Percentiles rank a stretch among this genome's conserved stretches.
These are phyloP conservation scores for Habroteleia sp. DNA, from an alignment of 2,888 invertebrate genomes.

Conservation along the genomic window DNA sequence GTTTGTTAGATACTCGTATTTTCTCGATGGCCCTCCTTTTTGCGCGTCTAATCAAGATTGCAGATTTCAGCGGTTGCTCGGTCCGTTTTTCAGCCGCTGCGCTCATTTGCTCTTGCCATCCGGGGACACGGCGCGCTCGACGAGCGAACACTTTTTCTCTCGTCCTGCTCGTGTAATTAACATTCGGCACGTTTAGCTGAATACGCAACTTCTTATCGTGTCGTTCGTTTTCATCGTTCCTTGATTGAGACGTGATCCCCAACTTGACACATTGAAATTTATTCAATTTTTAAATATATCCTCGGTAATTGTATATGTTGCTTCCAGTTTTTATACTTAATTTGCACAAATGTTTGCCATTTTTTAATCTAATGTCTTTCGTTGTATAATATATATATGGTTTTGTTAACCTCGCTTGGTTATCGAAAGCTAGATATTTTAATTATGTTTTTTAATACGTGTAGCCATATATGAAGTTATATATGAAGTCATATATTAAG, in stretches of 20 bases:
- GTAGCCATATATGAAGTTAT: too few relatives aligned
- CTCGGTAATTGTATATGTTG: too few relatives aligned
- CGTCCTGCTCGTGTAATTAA: slow-evolving; percentile 76
- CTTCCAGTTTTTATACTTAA: too few relatives aligned
- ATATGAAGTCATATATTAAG: too few relatives aligned
- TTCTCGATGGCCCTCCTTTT: slow-evolving; percentile 54
- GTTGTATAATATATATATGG: too few relatives aligned
- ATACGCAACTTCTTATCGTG: slow-evolving; percentile 58
- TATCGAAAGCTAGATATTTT: too few relatives aligned
- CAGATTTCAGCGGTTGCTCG: slow-evolving; percentile 57
- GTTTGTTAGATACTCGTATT: slow-evolving; percentile 61
- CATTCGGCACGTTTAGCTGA: slow-evolving; percentile 77
- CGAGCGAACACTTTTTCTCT: slow-evolving; percentile 73
- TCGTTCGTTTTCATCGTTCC: slow-evolving; percentile 62
- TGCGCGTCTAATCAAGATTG: slow-evolving; percentile 59
- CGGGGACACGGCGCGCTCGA: slow-evolving; percentile 48
- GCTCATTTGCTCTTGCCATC: slow-evolving; percentile 59
- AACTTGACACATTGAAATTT: slow-evolving; percentile 69
- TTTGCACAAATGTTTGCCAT: too few relatives aligned
- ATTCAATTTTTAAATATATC: too few relatives aligned
- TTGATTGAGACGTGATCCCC: slow-evolving; percentile 76
- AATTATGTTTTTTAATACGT: too few relatives aligned
- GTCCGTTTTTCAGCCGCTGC: slow-evolving; percentile 55
- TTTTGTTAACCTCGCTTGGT: too few relatives aligned
- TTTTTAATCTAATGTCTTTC: too few relatives aligned